Evolutionary conservation across 2,113 vertebrate genomes (phyloP), one percentile per base, ranked within the genome.

Genomic region (Syngnathus scovelli): DNA sequence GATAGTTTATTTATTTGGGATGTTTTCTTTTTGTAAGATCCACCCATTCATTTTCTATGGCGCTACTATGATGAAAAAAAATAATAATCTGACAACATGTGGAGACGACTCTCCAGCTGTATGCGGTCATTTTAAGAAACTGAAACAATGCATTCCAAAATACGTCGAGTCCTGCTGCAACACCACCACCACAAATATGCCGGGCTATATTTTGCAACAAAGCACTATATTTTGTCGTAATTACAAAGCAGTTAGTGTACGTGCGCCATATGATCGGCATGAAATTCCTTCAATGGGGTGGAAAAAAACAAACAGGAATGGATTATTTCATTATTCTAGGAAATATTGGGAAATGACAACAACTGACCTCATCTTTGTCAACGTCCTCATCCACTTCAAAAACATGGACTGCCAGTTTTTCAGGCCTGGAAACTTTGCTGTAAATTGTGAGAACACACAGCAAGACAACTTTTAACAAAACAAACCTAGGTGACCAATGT

Each of bases 371-470:
- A 46, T 99, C 97, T 93, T 98, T 99, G 87, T 99, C 97, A 3
- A 93, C 95, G 64, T 99, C 97, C 87, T 99, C 97, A 69, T 99
- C 97, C 78, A 99, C 96, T 86, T 99, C 97, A 78, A 97, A 99
- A 39, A 98, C 92, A 65, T 99, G 97, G 82, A 93, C 93, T 0
- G 95, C 93, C 84, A 99, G 94, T 82, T 98, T 96, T 66, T 99
- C 96, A 10, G 94, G 87, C 78, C 94, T 92, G 74, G 90, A 85
- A 46, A 89, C 91, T 93, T 98, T 99, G 83, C 97, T 99, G 86
- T 44, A 77, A 68, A 84, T 66, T 27, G 67, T 9, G 68, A 0
- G 10, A 61, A n/a, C 19, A 59, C n/a, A 56, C 3, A 51, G 2
- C 10, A 36, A 19, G 27, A 48, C 12, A 55, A 39, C 51, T 33